Evolutionary conservation across 2,888 invertebrate genomes (phyloP).

Genomic region (Lithophane socia): DNA sequence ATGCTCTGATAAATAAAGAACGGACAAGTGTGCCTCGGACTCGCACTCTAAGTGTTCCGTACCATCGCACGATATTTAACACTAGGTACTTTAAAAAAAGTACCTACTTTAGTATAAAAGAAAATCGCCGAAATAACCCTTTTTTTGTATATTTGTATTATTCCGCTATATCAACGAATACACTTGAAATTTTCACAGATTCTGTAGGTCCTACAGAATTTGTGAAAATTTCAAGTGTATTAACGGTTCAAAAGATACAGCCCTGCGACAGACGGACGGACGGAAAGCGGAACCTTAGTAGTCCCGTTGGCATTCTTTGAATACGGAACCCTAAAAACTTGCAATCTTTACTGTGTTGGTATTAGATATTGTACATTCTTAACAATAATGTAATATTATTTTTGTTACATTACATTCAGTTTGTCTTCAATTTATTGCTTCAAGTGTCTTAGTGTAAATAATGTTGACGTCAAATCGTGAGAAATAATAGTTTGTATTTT

Average conservation of each 20-base stretch:
- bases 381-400: conserved; percentile 16
- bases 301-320: not conserved
- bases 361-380: conserved; percentile 8
- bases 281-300: not conserved
- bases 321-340: not conserved
- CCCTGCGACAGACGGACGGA: not conserved
- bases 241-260: not conserved
- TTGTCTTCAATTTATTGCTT: not conserved
- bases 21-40: too few species aligned
- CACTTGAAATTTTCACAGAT: too few species aligned
- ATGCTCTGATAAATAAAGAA: not conserved
- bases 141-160: not conserved
- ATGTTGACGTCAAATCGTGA: conserved; percentile 13
- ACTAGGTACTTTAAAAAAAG: not conserved
- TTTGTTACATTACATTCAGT: not conserved
- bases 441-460: not conserved
- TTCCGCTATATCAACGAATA: too few species aligned
- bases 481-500: not conserved
- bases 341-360: not conserved
- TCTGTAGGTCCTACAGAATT: too few species aligned
- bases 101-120: not conserved
- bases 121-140: too few species aligned
- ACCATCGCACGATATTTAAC: not conserved
- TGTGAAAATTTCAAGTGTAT: not conserved
- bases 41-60: not conserved